phyloP scores from a whole-genome alignment of 2,888 invertebrate species.

The Dryobota labecula region DNA sequence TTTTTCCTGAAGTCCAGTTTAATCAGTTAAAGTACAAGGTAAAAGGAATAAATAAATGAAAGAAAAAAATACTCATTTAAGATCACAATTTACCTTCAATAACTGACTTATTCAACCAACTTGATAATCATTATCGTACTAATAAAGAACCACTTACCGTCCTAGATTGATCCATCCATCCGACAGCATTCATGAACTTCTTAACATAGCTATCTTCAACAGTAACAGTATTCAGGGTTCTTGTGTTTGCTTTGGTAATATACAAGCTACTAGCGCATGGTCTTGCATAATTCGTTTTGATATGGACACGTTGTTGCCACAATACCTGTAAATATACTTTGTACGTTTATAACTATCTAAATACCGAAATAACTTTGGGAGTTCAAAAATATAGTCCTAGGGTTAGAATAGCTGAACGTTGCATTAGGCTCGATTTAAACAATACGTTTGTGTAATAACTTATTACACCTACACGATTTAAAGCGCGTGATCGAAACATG shows the following conservation, averaged over 20 bases:
- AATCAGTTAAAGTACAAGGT: not conserved
- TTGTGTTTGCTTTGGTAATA: slow-evolving; percentile 56
- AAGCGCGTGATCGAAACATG: slow-evolving; percentile 71
- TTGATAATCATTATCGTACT: not conserved
- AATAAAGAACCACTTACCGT: slow-evolving; percentile 80
- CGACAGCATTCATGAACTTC: slow-evolving; percentile 91
- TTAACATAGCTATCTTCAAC: slow-evolving; percentile 89
- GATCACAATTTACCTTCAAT: not conserved
- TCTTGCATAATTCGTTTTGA: slow-evolving; percentile 72
- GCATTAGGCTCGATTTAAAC: not conserved
- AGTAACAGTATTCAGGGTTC: slow-evolving; percentile 78
- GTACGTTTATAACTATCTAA: not conserved
- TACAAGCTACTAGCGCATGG: slow-evolving; percentile 60
- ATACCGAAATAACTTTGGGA: slow-evolving; percentile 29
- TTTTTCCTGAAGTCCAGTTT: not conserved
- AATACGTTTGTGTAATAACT: not conserved
- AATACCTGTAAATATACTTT: slow-evolving; percentile 66
- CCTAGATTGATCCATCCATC: slow-evolving; percentile 90
- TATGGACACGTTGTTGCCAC: slow-evolving; percentile 63
- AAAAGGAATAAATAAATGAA: not conserved
- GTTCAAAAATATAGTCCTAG: slow-evolving; percentile 10
- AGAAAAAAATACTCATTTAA: not conserved
- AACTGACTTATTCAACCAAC: not conserved
- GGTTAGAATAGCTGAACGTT: slow-evolving; percentile 9
- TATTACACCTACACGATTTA: slow-evolving; percentile 69